These are phyloP conservation scores for Pyrrhia umbra DNA, from an alignment of 2,888 invertebrate species.

Conservation along the genomic window DNA sequence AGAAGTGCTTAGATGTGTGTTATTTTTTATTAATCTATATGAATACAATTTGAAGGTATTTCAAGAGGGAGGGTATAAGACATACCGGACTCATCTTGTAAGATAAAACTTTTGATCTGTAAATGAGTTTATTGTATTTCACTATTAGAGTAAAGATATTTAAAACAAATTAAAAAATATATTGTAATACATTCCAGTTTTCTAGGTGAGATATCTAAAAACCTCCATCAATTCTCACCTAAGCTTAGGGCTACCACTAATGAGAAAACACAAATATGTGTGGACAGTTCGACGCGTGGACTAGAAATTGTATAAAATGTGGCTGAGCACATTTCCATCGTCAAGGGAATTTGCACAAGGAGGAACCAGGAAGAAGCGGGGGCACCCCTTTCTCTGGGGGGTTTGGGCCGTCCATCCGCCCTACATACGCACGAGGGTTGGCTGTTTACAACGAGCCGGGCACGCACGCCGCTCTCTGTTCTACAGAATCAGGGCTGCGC, in stretches of 20 bases:
- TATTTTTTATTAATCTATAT: too few species aligned
- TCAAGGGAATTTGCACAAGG: constrained; percentile 90
- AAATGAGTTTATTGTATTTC: too few species aligned
- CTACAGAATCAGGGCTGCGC: constrained; percentile 88
- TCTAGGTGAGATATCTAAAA: too few species aligned
- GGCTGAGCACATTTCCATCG: constrained; percentile 90
- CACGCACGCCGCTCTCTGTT: constrained; percentile 89
- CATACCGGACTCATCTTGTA: too few species aligned
- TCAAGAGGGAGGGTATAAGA: too few species aligned
- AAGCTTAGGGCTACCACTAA: constrained; percentile 44
- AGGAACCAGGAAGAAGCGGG: constrained; percentile 89
- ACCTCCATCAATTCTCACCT: too few species aligned
- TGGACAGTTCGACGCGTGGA: constrained; percentile 80
- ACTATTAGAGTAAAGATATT: too few species aligned
- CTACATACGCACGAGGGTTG: constrained; percentile 87
- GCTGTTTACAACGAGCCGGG: constrained; percentile 88
- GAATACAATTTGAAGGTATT: too few species aligned
- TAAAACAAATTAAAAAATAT: too few species aligned
- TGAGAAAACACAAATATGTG: constrained; percentile 56
- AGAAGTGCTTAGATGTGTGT: too few species aligned
- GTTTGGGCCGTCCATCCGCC: constrained; percentile 83
- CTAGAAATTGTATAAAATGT: constrained; percentile 90
- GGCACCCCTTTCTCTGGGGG: constrained; percentile 88
- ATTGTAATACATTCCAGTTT: too few species aligned
- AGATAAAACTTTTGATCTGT: too few species aligned